Base-by-base conservation (phyloP, 2,888 invertebrate species). In the Lagria hirta region DNA sequence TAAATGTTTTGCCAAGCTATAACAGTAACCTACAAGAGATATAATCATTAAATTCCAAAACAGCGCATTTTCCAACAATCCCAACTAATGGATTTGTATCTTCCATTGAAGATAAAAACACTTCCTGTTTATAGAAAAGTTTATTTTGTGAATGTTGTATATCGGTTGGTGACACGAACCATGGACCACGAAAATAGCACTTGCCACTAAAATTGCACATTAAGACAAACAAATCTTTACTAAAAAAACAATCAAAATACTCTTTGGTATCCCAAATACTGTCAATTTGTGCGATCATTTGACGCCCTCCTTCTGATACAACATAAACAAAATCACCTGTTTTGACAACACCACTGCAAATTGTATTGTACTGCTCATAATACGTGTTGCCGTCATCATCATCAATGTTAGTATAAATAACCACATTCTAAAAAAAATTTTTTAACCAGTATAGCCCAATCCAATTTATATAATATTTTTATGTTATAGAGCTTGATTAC, bases 301-400 rank as follows among this genome's bases (percentile, higher is more conserved):
- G 94, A 69, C 88, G 84, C 29, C 91, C 91, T 8, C 88, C 88
- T 61, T 91, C 89, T 0, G 89, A 90, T 44, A 91, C 91, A 7
- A 97, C 92, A 65, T 96, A 95, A 24, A 98, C 96, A 69, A 86
- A 94, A 72, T 99, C 97, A 1, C 98, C 93, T 0, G 86, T 86
- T 74, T 90, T 88, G 33, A 91, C 83, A 0, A 87, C 81, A 2
- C 91, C 90, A 28, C 85, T 84, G 59, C 86, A 87, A 13, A 86
- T 82, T 0, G 88, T 87, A 64, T 89, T 90, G 70, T 88, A 90
- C 66, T 98, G 97, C 68, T 97, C 95, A 71, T 89, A 98, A 73
- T 92, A 94, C 0, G 83, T 84, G 68, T 85, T 85, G 51, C 86
- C 88, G 48, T 85, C 83, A 61, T 87, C 88, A 0, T 82, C 80